These are phyloP conservation scores for Antheraea pernyi DNA, from an alignment of 1,140 invertebrate genomes.

Conservation along the genomic window DNA sequence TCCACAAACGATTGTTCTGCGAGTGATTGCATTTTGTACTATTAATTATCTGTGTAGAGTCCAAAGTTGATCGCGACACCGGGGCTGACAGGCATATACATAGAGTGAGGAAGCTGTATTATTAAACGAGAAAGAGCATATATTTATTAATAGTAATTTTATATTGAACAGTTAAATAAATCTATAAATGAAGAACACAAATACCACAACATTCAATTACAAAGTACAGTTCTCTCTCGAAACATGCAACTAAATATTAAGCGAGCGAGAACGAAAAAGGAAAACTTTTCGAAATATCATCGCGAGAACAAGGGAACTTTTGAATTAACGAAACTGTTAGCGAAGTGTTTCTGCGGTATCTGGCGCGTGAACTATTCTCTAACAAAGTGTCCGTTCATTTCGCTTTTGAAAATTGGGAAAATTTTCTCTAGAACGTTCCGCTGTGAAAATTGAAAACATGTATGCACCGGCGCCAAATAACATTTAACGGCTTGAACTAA, in stretches of 20 bases:
- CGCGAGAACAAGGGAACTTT: slow-evolving; percentile 37
- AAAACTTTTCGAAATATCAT: slow-evolving; percentile 40
- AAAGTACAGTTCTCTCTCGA: not conserved
- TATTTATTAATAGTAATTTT: not conserved
- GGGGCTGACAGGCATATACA: too few relatives aligned
- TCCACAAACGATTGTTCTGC: too few relatives aligned
- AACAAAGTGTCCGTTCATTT: slow-evolving; percentile 25
- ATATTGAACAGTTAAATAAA: not conserved
- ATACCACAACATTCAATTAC: not conserved
- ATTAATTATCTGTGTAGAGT: too few relatives aligned
- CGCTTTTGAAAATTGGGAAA: slow-evolving; percentile 16
- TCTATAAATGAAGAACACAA: not conserved
- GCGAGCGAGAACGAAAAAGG: slow-evolving; percentile 24
- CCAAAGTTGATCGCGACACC: too few relatives aligned
- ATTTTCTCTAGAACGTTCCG: slow-evolving; percentile 6
- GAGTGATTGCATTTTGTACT: too few relatives aligned
- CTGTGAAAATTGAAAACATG: slow-evolving; percentile 11
- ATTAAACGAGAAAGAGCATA: too few relatives aligned
- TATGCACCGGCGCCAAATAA: slow-evolving; percentile 2
- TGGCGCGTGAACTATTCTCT: slow-evolving; percentile 13
- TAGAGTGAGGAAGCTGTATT: too few relatives aligned
- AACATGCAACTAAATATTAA: slow-evolving; percentile 24
- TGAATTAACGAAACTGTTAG: slow-evolving; percentile 42
- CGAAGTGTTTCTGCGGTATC: slow-evolving; percentile 30
- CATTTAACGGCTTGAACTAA: slow-evolving; percentile 1